Percentiles rank a stretch among this genome's conserved stretches.
Conservation (phyloP, 2,888 invertebrate genomes). For the Pterobdella sp. region DNA sequence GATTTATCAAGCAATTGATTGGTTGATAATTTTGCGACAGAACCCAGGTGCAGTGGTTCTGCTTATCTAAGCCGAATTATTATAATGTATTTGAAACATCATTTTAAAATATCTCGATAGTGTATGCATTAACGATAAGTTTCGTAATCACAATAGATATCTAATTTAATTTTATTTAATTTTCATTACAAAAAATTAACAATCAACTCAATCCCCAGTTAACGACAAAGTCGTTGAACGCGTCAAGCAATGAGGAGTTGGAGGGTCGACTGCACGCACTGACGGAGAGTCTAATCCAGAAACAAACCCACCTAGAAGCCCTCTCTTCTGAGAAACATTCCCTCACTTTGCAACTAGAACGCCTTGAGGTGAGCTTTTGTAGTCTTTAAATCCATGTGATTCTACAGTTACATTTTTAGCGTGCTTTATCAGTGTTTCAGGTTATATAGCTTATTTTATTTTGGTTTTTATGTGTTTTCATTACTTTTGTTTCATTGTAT, state of each 20-base stretch:
- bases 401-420: background rate
- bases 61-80: too few species aligned
- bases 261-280: constrained; percentile 56
- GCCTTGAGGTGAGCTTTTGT: constrained; percentile 55
- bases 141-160: too few species aligned
- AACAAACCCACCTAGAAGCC: constrained; percentile 74
- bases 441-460: background rate
- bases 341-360: constrained; percentile 71
- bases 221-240: constrained; percentile 48
- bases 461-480: background rate
- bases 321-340: constrained; percentile 78
- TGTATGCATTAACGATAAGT: too few species aligned
- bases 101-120: too few species aligned
- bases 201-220: constrained; percentile 45
- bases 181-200: too few species aligned
- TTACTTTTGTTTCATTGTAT: background rate
- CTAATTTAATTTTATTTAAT: too few species aligned
- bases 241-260: constrained; percentile 50
- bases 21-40: too few species aligned
- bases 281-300: constrained; percentile 74
- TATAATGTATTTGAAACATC: too few species aligned
- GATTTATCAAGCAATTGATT: too few species aligned
- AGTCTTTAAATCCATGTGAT: too few species aligned
- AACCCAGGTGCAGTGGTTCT: too few species aligned
- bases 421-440: background rate